Base-by-base conservation (phyloP, 1,140 invertebrate species). In the Bactericera cockerelli region DNA sequence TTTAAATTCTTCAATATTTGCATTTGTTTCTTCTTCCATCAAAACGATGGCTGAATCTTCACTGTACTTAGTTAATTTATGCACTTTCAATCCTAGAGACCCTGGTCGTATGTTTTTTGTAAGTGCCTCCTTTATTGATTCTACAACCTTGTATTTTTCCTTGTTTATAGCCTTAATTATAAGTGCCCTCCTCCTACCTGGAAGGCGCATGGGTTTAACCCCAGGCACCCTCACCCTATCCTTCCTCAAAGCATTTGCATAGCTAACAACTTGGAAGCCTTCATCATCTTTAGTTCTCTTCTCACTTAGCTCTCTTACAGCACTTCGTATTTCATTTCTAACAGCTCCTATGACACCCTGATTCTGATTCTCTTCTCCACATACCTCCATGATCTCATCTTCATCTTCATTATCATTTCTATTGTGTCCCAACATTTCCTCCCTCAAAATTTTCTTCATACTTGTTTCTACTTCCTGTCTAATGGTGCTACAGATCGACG, bases 401-500 rank as follows among this genome's bases (percentile, higher is more conserved):
- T 49, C 42, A n/a, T n/a, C n/a, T n/a, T n/a, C n/a, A n/a, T n/a
- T n/a, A n/a, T n/a, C n/a, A 49, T 49, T 49, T 22, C n/a, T 19
- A 8, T 6, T 16, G 8, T 6, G n/a, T 49, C 42, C 42, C n/a
- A 49, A 49, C n/a, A 49, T 49, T 49, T 49, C 42, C 22, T 49
- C 42, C 22, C n/a, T 49, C n/a, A 49, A 19, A 19, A 49, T 49
- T 49, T 49, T 49, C 42, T 22, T 49, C n/a, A 49, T 49, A 49
- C 22, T 49, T 4, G 42, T 49, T 49, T 49, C 42, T 22, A 49
- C 22, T n/a, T 49, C 42, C 22, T 49, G 42, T 49, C 19, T 49
- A 8, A 49, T 49, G 6, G 42, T 49, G 22, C n/a, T 19, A 22
- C 42, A 19, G 19, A 49, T n/a, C 42, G 22, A 19, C 8, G n/a